phyloP scores from a whole-genome alignment of 1,140 invertebrate genomes.

The Aphis craccivora region DNA sequence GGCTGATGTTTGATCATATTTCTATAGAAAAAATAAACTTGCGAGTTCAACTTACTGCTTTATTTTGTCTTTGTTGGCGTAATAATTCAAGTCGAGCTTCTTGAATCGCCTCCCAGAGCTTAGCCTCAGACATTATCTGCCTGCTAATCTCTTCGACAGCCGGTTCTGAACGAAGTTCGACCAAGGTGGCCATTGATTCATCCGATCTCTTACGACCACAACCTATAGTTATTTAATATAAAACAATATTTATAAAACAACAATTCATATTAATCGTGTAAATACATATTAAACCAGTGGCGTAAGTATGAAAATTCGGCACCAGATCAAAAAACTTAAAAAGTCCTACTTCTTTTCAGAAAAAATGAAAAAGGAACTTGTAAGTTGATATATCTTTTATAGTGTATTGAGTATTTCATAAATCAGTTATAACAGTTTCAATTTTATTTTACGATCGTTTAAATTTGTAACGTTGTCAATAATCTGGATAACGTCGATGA shows the following conservation, averaged over 20 bases:
- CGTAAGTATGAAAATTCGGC: too few species aligned
- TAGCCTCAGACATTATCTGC: conserved; percentile 78
- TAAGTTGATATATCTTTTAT: too few species aligned
- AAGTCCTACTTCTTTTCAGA: too few species aligned
- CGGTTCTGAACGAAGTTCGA: conserved; percentile 73
- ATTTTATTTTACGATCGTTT: too few species aligned
- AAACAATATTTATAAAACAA: neutral
- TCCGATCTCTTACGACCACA: conserved; percentile 74
- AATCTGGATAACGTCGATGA: too few species aligned
- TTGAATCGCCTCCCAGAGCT: conserved; percentile 79
- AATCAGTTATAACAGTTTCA: too few species aligned
- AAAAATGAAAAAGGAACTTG: too few species aligned
- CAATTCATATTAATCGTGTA: neutral
- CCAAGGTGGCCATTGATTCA: conserved; percentile 70
- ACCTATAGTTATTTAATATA: conserved; percentile 65
- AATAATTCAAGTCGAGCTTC: conserved; percentile 73
- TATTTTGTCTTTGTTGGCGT: conserved; percentile 51
- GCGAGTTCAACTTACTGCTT: conserved; percentile 4
- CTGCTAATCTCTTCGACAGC: conserved; percentile 76
- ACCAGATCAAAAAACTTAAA: too few species aligned
- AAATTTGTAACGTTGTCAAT: too few species aligned
- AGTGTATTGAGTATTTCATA: too few species aligned
- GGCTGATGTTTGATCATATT: neutral
- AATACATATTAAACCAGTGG: too few species aligned
- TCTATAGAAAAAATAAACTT: neutral